Conservation (phyloP, 2,888 invertebrate species). For the Leptinotarsa haldemani region DNA sequence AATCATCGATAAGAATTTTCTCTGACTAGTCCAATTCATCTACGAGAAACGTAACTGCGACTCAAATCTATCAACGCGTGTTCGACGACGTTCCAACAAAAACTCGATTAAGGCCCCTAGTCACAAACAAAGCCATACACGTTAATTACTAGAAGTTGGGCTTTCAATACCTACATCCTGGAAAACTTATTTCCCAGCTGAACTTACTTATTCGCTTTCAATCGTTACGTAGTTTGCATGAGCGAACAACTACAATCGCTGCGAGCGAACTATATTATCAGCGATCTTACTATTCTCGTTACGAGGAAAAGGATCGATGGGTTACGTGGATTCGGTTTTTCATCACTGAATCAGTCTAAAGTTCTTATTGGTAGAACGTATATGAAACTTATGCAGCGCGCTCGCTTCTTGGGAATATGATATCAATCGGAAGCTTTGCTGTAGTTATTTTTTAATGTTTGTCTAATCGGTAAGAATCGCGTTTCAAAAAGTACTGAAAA, state of each 20-base stretch:
- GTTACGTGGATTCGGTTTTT: background rate
- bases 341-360: too few relatives aligned
- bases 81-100: conserved; percentile 21
- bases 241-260: conserved; percentile 18
- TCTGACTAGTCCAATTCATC: background rate
- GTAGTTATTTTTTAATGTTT: too few relatives aligned
- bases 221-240: conserved; percentile 14
- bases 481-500: too few relatives aligned
- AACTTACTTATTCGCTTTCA: conserved; percentile 17
- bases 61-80: background rate
- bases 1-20: background rate
- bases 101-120: conserved; percentile 20
- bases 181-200: conserved; percentile 11
- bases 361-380: too few relatives aligned
- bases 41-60: background rate
- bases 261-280: conserved; percentile 1
- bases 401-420: too few relatives aligned
- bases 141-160: conserved; percentile 20
- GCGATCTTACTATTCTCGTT: background rate
- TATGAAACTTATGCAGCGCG: too few relatives aligned
- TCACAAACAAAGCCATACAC: conserved; percentile 22
- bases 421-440: too few relatives aligned
- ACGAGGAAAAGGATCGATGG: background rate
- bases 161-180: conserved; percentile 14
- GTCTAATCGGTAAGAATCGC: too few relatives aligned